Base-by-base conservation (phyloP, 2,888 invertebrate species). In the Rotaria macrura region DNA sequence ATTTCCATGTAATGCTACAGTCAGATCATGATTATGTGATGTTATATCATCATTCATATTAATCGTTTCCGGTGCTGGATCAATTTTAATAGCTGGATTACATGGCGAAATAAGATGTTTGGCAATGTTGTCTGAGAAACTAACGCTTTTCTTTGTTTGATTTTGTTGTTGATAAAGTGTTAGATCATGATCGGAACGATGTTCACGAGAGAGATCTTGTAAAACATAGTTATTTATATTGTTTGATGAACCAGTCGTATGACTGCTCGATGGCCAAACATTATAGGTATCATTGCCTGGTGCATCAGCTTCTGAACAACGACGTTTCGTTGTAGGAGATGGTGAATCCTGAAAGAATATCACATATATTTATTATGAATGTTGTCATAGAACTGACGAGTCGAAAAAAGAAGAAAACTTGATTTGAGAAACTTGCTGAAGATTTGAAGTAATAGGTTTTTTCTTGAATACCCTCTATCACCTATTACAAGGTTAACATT, bases 91-190 rank as follows among this genome's bases (percentile, higher is more conserved):
- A 7, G 43, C 43, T 43, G 79, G 79, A 79, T 79, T 79, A 43
- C 79, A 79, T 79, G 79, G 79, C 25, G 43, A 43, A 14, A 79
- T 43, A 25, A 79, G 43, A 25, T 79, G 79, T 43, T 79, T 79
- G 4, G 79, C 79, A 79, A 79, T 79, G n/a, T 79, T 79, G 43
- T 79, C 79, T 10, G 79, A 79, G 43, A 79, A 79, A 14, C 79
- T 79, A 79, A 79, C 79, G 43, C 79, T 79, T 79, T 79, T 79
- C 6, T 79, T 79, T 10, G 79, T 79, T 65, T 65, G 65, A 65
- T 65, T 65, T 34, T 65, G 65, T 79, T 79, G 79, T 79, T 29
- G 29, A 3, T 43, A n/a, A n/a, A 9, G 12, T 25, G 23, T 79
- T 43, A 79, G 43, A 43, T 79, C 79, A 79, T 79, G 10, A 79